Base-by-base conservation (phyloP, 1,140 invertebrate genomes). In the Lordiphosa mommai region DNA sequence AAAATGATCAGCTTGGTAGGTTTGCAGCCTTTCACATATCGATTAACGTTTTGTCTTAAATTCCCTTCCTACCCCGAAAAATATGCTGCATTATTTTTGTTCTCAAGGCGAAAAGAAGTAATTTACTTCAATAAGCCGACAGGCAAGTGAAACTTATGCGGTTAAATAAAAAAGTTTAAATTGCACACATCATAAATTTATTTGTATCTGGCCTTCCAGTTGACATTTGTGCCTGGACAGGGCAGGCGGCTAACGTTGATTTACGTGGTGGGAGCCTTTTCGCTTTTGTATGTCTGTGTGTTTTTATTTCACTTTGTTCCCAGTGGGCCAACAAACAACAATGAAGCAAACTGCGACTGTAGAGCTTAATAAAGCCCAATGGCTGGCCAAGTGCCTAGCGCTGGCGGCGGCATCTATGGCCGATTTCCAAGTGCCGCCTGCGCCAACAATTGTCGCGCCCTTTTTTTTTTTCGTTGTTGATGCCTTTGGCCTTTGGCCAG, bases 121-220 rank as follows among this genome's bases (percentile, higher is more conserved):
- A 64, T 58, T 50, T 51, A 44, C 33, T 16, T 16, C 4, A 50
- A 16, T 44, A 73, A 57, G 52, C 20, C 23, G 29, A 17, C 34
- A 12, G 12, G 33, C 53, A 71, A 70, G 51, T 58, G 16, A 58
- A 72, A 66, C 67, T 57, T 73, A 56, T 50, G 50, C 52, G 41
- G 49, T 56, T 56, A 79, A 70, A 79, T 72, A 60, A 67, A 71
- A 72, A 82, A 82, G 76, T 80, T 82, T 71, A 80, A 74, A 80
- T 80, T 80, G 71, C 61, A 71, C 76, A 84, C 68, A 84, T 84
- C 58, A 72, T 76, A 85, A 82, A 82, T 76, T 76, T 61, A 84
- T 72, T 84, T 61, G 51, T 56, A 52, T 33, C 9, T 32, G n/a
- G 4, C 17, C 17, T 10, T 10, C 9, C 63, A 46, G 63, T 67